A percentile compares a stretch with the other conserved stretches of the same genome.
Conservation (phyloP, 2,113 vertebrate species). For the Cyphomyrus discorhynchus region DNA sequence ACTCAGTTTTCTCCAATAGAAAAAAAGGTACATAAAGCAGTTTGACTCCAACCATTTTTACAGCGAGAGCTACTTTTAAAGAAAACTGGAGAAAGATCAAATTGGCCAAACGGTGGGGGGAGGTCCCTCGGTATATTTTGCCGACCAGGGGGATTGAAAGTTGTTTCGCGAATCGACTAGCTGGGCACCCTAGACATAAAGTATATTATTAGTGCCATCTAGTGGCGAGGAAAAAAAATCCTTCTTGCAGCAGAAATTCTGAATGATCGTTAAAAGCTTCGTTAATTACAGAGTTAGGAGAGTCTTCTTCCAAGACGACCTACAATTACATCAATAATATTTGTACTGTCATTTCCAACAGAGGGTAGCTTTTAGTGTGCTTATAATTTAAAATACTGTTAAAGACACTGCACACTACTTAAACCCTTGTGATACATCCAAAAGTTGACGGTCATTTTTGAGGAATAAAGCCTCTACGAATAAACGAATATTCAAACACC, state of each 20-base stretch:
- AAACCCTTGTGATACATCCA: neutral
- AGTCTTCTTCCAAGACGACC: neutral
- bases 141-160: neutral
- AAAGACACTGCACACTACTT: neutral
- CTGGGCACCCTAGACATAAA: neutral
- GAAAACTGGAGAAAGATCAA: neutral
- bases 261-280: neutral
- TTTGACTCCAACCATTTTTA: neutral
- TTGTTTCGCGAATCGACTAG: neutral
- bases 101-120: neutral
- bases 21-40: neutral
- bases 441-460: neutral
- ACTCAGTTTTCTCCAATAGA: neutral
- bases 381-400: neutral
- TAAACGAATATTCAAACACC: neutral
- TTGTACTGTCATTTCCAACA: neutral
- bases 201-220: slow-evolving; percentile 15
- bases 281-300: neutral
- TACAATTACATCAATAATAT: neutral
- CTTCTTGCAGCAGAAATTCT: neutral
- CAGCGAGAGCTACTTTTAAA: neutral
- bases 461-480: neutral
- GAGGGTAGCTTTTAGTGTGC: neutral
- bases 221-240: slow-evolving; percentile 2
- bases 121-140: neutral